Percentiles rank a stretch among this genome's conserved stretches.
Conservation (phyloP, 2,113 vertebrate species). For the Pseudopipra pipra region DNA sequence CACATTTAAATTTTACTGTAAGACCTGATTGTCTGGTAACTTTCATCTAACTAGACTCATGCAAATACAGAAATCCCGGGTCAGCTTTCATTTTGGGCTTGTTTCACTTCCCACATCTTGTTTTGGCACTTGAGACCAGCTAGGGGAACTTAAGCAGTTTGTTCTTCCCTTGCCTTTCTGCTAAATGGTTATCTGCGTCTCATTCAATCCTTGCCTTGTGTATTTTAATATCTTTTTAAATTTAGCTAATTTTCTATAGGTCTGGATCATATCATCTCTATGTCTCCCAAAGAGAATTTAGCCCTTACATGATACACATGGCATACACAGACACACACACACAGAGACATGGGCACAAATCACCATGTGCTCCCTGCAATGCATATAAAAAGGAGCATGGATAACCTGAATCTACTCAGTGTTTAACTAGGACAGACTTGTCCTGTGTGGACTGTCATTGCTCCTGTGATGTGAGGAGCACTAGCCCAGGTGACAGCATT, state of each 20-base stretch:
- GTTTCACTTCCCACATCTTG: constrained; percentile 51
- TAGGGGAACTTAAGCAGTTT: not conserved
- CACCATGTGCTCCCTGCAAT: not conserved
- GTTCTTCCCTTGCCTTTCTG: not conserved
- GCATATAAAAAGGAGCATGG: not conserved
- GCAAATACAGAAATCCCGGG: not conserved
- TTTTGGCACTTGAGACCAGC: not conserved
- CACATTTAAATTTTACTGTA: not conserved
- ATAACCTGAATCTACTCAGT: not conserved
- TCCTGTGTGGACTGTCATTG: not conserved
- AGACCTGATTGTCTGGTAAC: not conserved
- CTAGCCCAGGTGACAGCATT: not conserved
- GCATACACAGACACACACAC: not conserved
- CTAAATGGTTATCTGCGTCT: not conserved
- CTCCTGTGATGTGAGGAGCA: not conserved
- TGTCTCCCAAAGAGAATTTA: not conserved
- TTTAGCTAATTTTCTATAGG: not conserved
- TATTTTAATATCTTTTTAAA: not conserved
- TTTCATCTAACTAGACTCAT: not conserved
- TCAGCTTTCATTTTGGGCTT: not conserved
- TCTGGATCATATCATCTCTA: not conserved
- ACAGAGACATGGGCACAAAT: not conserved
- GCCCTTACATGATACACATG: not conserved
- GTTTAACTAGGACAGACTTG: not conserved
- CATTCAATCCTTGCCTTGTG: not conserved